Evolutionary conservation across 2,797 vertebrate species (phyloP).

Genomic region (Sebastes glaucus): DNA sequence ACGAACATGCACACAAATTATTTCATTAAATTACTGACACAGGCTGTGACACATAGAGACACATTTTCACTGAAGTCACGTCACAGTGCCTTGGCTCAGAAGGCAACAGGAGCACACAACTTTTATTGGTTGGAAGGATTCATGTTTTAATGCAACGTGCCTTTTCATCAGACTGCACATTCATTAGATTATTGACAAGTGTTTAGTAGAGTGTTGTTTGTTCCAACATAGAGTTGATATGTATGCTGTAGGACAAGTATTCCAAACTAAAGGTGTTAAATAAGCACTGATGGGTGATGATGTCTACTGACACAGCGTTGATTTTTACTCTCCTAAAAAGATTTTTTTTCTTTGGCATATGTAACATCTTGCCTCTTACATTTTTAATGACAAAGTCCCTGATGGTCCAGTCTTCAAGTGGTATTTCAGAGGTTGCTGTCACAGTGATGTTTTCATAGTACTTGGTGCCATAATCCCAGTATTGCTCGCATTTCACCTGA

Average conservation of each 20-base stretch:
- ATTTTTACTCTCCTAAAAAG: neutral
- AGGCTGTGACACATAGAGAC: neutral
- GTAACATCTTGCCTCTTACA: slow-evolving; percentile 74
- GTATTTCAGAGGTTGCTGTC: slow-evolving; percentile 84
- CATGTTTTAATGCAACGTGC: neutral
- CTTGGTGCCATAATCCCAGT: slow-evolving; percentile 87
- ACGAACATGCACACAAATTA: neutral
- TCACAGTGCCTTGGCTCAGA: neutral
- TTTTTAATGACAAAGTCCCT: slow-evolving; percentile 93
- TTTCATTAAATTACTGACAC: neutral
- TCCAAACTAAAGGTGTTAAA: neutral
- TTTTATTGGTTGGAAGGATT: neutral
- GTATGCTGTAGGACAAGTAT: neutral
- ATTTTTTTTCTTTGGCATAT: neutral
- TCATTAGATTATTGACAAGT: neutral
- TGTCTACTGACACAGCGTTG: neutral
- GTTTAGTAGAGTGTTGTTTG: neutral
- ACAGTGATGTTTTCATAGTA: slow-evolving; percentile 86
- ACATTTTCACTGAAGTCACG: neutral
- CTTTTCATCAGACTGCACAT: neutral
- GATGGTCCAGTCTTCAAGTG: slow-evolving; percentile 93
- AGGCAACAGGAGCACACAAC: neutral
- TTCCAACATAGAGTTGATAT: neutral
- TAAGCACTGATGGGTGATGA: neutral
- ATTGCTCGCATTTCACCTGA: slow-evolving; percentile 94